Conservation (phyloP, 2,888 invertebrate genomes). For the Linnaemya vulpina region DNA sequence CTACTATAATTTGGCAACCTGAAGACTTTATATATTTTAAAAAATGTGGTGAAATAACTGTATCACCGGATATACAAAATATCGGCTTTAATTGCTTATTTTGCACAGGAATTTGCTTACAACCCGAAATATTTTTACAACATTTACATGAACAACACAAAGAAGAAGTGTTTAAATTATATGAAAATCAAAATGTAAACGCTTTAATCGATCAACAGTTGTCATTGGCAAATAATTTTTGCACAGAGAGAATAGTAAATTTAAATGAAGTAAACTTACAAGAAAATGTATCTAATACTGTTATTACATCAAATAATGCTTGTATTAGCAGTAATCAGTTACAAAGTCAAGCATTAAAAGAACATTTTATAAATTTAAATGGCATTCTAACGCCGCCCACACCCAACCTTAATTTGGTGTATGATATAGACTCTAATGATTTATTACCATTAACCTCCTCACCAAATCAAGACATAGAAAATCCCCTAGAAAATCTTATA, state of each 20-base stretch:
- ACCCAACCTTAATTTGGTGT: slow-evolving; percentile 31
- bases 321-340: slow-evolving; percentile 16
- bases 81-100: slow-evolving; percentile 79
- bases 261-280: slow-evolving; percentile 33
- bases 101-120: slow-evolving; percentile 78
- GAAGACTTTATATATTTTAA: slow-evolving; percentile 78
- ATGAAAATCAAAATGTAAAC: slow-evolving; percentile 71
- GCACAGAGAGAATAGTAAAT: slow-evolving; percentile 42
- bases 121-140: slow-evolving; percentile 77
- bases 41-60: slow-evolving; percentile 80
- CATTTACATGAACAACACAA: slow-evolving; percentile 77
- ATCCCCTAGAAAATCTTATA: slow-evolving; percentile 44
- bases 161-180: slow-evolving; percentile 76
- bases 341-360: slow-evolving; percentile 28
- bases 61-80: slow-evolving; percentile 78
- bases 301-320: slow-evolving; percentile 26
- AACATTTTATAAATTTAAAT: slow-evolving; percentile 38
- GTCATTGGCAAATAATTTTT: slow-evolving; percentile 9
- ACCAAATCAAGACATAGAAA: slow-evolving; percentile 49
- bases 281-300: slow-evolving; percentile 39
- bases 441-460: slow-evolving; percentile 45
- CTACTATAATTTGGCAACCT: slow-evolving; percentile 73
- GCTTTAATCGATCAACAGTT: slow-evolving; percentile 22
- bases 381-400: slow-evolving; percentile 24
- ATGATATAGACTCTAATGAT: slow-evolving; percentile 33